Base-by-base conservation (phyloP, 2,888 invertebrate genomes). In the Melanostoma mellinum region DNA sequence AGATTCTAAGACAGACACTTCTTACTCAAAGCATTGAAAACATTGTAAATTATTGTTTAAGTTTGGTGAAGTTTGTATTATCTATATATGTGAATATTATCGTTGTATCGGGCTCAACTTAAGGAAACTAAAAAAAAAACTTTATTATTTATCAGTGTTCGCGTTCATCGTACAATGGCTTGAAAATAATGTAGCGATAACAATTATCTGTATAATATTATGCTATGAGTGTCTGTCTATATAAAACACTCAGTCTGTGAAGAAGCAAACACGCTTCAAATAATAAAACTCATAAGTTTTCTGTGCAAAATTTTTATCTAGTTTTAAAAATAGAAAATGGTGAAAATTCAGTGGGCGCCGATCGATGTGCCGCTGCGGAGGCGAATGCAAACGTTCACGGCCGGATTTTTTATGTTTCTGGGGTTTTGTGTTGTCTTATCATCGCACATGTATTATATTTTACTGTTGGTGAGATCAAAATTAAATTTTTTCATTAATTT, bases 271-370 rank as follows among this genome's bases (percentile, higher is more conserved):
- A 10, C 10, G 30, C 9, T 6, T n/a, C 32, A 30, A 32, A 30
- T 3, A 50, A 38, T 50, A 4, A 30, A 63, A 6, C n/a, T 6
- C 9, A 35, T 5, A 53, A 32, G 33, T 32, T 1, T 20, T 35
- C n/a, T 2, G n/a, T 35, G 35, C 6, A n/a, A 3, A 4, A 30
- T 30, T 52, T 52, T 33, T 35, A 4, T 42, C 33, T 60, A n/a
- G 3, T 44, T 60, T 10, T 32, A 42, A 32, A n/a, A 4, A 58
- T n/a, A 38, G 4, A 58, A 53, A 5, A 79, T 79, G 79, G 9
- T 44, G n/a, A 97, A 97, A 30, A 93, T 98, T 86, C 93, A 97
- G 91, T 97, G 98, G 92, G 98, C 97, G 0, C 98, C 98, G 0
- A 88, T 95, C 42, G 92, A 94, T 86, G 93, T 97, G 6, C 97